phyloP scores from a whole-genome alignment of 2,113 vertebrate genomes.

The Odobenus rosmarus region DNA sequence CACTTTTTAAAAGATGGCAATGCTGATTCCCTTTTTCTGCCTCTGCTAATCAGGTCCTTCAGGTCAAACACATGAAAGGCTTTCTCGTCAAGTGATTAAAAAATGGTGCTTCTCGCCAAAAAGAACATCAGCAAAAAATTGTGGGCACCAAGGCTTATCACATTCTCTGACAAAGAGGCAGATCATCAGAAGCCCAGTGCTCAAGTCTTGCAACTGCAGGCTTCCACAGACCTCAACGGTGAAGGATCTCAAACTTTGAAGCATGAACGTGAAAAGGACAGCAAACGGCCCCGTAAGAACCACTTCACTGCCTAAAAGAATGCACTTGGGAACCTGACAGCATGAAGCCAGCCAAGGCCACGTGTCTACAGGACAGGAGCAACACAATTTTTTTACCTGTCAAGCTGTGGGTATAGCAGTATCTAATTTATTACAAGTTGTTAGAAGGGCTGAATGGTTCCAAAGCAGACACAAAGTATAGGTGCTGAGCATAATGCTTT shows the following conservation, averaged over 20 bases:
- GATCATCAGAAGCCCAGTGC: accelerated
- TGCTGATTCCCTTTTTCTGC: background rate
- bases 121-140: background rate
- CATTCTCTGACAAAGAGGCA: background rate
- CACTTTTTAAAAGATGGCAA: background rate
- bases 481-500: background rate
- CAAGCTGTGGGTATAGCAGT: background rate
- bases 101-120: background rate
- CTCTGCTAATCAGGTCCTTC: background rate
- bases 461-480: background rate
- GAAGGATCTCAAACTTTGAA: background rate
- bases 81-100: background rate
- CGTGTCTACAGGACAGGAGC: accelerated
- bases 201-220: background rate
- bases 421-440: no score
- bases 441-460: no score
- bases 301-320: background rate
- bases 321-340: accelerated
- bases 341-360: accelerated
- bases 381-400: accelerated
- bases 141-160: accelerated
- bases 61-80: background rate
- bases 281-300: accelerated
- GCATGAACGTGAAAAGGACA: background rate
- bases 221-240: background rate